phyloP scores from a whole-genome alignment of 2,888 invertebrate species.

The Epinotia ramella region DNA sequence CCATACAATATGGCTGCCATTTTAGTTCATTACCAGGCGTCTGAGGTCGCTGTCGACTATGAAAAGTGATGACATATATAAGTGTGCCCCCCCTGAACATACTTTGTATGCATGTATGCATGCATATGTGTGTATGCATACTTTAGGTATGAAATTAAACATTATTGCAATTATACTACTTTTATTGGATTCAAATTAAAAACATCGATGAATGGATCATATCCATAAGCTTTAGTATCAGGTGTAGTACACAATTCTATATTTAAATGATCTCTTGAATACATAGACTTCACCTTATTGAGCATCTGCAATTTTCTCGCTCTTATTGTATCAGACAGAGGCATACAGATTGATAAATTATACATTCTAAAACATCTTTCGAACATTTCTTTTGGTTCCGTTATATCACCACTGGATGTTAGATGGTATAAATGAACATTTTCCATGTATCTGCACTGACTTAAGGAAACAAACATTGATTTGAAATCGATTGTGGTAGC shows the following conservation, averaged over 20 bases:
- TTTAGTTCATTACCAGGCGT: too few species aligned
- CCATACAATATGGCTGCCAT: too few species aligned
- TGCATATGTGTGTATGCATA: too few species aligned
- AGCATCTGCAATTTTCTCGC: slow-evolving; percentile 28
- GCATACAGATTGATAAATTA: slow-evolving; percentile 38
- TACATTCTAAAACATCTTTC: slow-evolving; percentile 32
- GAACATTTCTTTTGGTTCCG: slow-evolving; percentile 33
- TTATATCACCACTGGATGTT: slow-evolving; percentile 27
- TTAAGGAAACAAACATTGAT: slow-evolving; percentile 29
- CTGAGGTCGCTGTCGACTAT: too few species aligned
- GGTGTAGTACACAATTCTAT: slow-evolving; percentile 34
- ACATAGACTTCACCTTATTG: slow-evolving; percentile 30
- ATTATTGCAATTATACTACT: slow-evolving; percentile 6
- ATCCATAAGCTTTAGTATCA: slow-evolving; percentile 27
- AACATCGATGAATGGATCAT: slow-evolving; percentile 39
- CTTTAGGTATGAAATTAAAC: neutral
- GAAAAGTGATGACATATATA: too few species aligned
- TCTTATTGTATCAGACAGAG: slow-evolving; percentile 9
- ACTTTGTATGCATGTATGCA: too few species aligned
- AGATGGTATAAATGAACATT: slow-evolving; percentile 38
- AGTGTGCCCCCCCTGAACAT: too few species aligned
- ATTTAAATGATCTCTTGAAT: slow-evolving; percentile 34
- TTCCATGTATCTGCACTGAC: slow-evolving; percentile 38
- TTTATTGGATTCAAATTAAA: slow-evolving; percentile 43
- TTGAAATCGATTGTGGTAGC: slow-evolving; percentile 40